Conservation (phyloP, 2,113 vertebrate genomes). For the Halcyon senegalensis region DNA sequence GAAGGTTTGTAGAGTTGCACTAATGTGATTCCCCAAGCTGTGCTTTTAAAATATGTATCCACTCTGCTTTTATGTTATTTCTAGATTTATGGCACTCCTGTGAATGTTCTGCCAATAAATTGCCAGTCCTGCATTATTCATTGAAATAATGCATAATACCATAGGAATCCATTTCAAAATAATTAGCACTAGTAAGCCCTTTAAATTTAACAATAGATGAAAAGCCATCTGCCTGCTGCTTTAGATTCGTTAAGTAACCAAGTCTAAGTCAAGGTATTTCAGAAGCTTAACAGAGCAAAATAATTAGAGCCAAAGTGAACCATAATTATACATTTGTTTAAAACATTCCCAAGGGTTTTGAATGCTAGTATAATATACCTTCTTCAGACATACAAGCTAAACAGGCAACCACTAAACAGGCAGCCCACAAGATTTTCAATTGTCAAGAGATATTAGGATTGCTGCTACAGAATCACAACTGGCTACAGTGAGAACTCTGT, state of each 20-base stretch:
- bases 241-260: neutral
- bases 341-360: neutral
- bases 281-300: slow-evolving; percentile 16
- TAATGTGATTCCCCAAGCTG: slow-evolving; percentile 15
- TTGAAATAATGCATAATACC: slow-evolving; percentile 55
- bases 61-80: slow-evolving; percentile 50
- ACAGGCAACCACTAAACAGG: neutral
- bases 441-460: neutral
- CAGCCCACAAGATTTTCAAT: neutral
- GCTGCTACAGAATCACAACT: neutral
- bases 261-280: slow-evolving; percentile 17
- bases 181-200: slow-evolving; percentile 55
- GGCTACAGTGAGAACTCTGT: neutral
- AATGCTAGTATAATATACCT: neutral
- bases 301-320: neutral
- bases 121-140: slow-evolving; percentile 60
- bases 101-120: slow-evolving; percentile 55
- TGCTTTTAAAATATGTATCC: slow-evolving; percentile 57
- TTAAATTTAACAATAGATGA: slow-evolving; percentile 61
- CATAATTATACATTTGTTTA: slow-evolving; percentile 5
- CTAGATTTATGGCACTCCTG: slow-evolving; percentile 23
- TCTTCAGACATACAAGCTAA: neutral
- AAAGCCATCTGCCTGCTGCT: slow-evolving; percentile 42
- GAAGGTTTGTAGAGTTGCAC: neutral
- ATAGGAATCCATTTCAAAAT: slow-evolving; percentile 55